Conservation (phyloP, 2,797 vertebrate species). For the Chaetophractus vellerosus region DNA sequence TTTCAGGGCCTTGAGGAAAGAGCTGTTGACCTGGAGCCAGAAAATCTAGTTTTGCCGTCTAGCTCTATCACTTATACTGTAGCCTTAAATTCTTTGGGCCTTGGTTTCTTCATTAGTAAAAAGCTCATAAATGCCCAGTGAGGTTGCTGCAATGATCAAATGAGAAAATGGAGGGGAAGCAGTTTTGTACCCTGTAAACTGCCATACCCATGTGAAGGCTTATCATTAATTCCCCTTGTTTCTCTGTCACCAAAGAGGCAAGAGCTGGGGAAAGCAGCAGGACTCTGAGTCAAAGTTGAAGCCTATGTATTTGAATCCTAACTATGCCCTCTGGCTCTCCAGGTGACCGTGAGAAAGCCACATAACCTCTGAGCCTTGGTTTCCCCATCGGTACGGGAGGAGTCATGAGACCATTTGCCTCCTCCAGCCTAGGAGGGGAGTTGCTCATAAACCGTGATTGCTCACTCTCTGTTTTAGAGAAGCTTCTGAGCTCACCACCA, state of each 20-base stretch:
- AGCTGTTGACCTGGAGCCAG: background rate
- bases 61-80: background rate
- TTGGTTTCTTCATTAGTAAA: constrained; percentile 58
- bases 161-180: constrained; percentile 58
- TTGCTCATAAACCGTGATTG: constrained; percentile 60
- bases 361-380: background rate
- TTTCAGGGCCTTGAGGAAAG: constrained; percentile 10
- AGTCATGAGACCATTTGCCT: background rate
- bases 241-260: background rate
- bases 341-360: constrained; percentile 64
- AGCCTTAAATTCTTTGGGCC: constrained; percentile 29
- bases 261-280: background rate
- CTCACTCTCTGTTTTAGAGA: constrained; percentile 59
- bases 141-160: constrained; percentile 32
- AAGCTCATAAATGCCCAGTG: background rate
- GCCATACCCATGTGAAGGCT: background rate
- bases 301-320: background rate
- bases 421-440: background rate
- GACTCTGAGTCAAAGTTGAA: background rate
- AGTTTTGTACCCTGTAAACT: constrained; percentile 38
- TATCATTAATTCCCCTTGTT: constrained; percentile 48
- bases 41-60: constrained; percentile 12
- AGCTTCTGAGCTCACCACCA: background rate
- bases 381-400: constrained; percentile 10
- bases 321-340: constrained; percentile 56